A percentile compares a stretch with the other conserved stretches of the same genome.
phyloP scores from a whole-genome alignment of 2,113 vertebrate species.

The Cyanocitta stelleri region DNA sequence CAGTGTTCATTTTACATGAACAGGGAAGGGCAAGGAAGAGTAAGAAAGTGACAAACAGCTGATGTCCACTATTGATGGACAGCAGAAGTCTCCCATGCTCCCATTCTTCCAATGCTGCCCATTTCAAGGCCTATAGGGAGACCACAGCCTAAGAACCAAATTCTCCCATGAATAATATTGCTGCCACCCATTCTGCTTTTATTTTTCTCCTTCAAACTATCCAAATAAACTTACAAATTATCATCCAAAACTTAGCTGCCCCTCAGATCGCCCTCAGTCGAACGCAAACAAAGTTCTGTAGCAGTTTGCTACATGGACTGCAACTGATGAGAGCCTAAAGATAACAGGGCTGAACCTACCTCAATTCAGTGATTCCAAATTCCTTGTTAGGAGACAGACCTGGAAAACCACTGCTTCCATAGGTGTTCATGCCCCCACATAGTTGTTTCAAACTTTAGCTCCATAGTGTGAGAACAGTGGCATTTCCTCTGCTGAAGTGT shows the following conservation, averaged over 20 bases:
- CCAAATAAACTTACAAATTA: neutral
- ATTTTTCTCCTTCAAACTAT: neutral
- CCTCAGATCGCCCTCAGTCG: neutral
- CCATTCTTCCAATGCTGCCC: neutral
- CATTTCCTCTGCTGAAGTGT: neutral
- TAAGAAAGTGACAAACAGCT: neutral
- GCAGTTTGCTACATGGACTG: neutral
- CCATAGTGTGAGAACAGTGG: accelerated
- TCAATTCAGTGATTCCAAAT: neutral
- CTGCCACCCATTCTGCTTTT: neutral
- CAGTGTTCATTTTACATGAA: neutral
- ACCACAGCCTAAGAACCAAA: neutral
- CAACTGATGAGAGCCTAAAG: neutral
- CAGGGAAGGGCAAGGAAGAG: neutral
- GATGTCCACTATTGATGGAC: neutral
- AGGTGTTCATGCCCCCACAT: neutral
- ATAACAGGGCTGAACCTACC: neutral
- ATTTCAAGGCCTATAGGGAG: neutral
- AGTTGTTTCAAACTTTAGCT: neutral
- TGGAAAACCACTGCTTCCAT: neutral
- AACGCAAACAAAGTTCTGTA: neutral
- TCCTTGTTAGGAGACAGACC: neutral
- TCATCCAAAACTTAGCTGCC: neutral
- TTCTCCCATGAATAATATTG: neutral
- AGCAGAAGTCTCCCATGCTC: neutral